These are phyloP conservation scores for Anomalospiza imberbis DNA, from an alignment of 2,797 vertebrate species.

Conservation along the genomic window DNA sequence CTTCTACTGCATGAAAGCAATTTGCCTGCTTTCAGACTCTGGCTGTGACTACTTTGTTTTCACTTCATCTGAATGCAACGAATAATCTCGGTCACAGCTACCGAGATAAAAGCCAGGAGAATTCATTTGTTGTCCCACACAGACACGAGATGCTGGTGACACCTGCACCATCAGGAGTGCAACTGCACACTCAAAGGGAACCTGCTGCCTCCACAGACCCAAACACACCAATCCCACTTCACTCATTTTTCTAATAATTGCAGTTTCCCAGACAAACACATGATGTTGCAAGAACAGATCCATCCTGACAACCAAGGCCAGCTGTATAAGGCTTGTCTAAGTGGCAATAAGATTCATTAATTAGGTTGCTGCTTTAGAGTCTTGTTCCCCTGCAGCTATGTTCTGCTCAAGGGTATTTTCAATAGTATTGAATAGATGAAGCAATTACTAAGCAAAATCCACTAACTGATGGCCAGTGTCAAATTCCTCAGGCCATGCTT, in stretches of 20 bases:
- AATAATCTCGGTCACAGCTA: background rate
- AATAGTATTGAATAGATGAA: slow-evolving; percentile 58
- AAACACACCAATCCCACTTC: background rate
- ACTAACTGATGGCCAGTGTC: slow-evolving; percentile 49
- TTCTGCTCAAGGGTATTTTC: slow-evolving; percentile 61
- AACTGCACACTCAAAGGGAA: background rate
- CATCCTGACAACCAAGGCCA: slow-evolving; percentile 21
- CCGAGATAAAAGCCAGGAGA: background rate
- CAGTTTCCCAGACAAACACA: background rate
- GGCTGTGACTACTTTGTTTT: background rate
- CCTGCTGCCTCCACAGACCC: background rate
- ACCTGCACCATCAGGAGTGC: background rate
- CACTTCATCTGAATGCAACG: background rate
- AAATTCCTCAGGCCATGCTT: slow-evolving; percentile 31
- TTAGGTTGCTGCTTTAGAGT: slow-evolving; percentile 48
- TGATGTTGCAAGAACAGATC: slow-evolving; percentile 15
- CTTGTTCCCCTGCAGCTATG: slow-evolving; percentile 62
- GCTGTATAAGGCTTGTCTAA: slow-evolving; percentile 1
- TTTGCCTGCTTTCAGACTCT: background rate
- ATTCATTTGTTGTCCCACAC: background rate
- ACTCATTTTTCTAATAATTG: background rate
- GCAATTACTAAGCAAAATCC: slow-evolving; percentile 66
- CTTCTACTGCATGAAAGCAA: background rate
- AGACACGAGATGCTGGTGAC: background rate
- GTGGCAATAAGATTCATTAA: slow-evolving; percentile 57